phyloP scores from a whole-genome alignment of 2,113 vertebrate species.

The Pristiophorus japonicus region DNA sequence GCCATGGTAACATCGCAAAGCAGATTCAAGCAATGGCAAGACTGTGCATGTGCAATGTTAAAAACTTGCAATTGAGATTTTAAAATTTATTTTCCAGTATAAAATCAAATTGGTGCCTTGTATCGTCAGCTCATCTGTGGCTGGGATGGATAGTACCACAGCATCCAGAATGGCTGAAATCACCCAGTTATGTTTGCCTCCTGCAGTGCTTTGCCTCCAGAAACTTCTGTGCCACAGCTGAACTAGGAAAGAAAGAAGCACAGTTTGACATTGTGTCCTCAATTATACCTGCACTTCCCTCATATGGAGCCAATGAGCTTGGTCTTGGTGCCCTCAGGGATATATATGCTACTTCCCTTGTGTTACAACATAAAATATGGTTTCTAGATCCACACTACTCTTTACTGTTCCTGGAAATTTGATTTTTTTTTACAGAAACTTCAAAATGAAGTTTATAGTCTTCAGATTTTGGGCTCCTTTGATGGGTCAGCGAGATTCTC shows the following conservation, averaged over 20 bases:
- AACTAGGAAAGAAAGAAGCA: not conserved
- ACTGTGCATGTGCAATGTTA: not conserved
- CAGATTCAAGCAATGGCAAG: not conserved
- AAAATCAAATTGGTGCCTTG: not conserved
- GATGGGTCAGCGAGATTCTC: not conserved
- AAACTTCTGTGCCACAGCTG: not conserved
- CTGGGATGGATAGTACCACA: not conserved
- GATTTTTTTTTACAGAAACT: not conserved
- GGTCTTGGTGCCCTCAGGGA: too few relatives aligned
- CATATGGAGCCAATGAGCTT: not conserved
- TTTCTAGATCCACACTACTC: too few relatives aligned
- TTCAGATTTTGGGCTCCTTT: not conserved
- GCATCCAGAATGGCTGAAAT: not conserved
- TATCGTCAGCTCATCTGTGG: not conserved
- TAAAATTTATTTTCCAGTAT: not conserved
- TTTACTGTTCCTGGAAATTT: not conserved
- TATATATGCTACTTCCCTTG: too few relatives aligned
- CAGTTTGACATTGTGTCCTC: not conserved
- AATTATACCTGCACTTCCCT: not conserved
- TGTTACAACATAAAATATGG: not conserved
- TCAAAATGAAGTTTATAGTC: not conserved
- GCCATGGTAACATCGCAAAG: not conserved
- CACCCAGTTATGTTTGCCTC: not conserved
- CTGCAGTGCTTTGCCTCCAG: not conserved
- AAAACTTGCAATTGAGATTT: not conserved